Evolutionary conservation across 1,140 invertebrate species (phyloP), one percentile per base, ranked within the genome.

Genomic region (Latrodectus geometricus): DNA sequence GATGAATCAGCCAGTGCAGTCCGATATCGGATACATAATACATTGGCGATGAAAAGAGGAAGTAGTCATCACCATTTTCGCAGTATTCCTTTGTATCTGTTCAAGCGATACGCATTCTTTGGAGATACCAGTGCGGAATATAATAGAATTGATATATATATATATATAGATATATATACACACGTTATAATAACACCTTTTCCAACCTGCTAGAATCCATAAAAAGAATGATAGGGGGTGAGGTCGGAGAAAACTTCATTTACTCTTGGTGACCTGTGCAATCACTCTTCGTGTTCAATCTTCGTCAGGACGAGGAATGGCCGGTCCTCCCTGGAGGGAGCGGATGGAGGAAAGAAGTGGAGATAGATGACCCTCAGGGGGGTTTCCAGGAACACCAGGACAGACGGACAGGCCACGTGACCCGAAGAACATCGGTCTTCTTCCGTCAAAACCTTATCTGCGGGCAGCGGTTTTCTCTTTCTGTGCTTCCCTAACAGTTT

Each of bases 381-480:
- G 73, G 48, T n/a, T 68, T 3, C 35, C 5, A 61, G 54, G 11
- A 11, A 49, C 11, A 48, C 20, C 66, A 5, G 68, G 78, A 23
- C 21, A 52, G 66, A 69, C 79, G n/a, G 17, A 74, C 50, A 17
- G 48, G 73, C 15, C 48, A 23, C 17, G 48, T 52, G 73, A 74
- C 73, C 73, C 54, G 75, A 12, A 35, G 56, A 56, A 56, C 80
- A 83, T 83, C 80, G 80, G 80, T 83, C 80, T 83, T 83, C 70
- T 65, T 83, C 80, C 80, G 80, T 83, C 80, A 83, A 74, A 61
- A n/a, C 73, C 73, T 74, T 74, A 74, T 74, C 73, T 74, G 73
- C 73, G 49, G 73, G 15, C 49, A 14, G 35, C 49, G 48, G 48
- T 48, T n/a, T 50, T 35, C 14, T 5, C 14, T 35, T 50, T 23